phyloP scores from a whole-genome alignment of 2,888 invertebrate genomes.

The Cephus pulcher region DNA sequence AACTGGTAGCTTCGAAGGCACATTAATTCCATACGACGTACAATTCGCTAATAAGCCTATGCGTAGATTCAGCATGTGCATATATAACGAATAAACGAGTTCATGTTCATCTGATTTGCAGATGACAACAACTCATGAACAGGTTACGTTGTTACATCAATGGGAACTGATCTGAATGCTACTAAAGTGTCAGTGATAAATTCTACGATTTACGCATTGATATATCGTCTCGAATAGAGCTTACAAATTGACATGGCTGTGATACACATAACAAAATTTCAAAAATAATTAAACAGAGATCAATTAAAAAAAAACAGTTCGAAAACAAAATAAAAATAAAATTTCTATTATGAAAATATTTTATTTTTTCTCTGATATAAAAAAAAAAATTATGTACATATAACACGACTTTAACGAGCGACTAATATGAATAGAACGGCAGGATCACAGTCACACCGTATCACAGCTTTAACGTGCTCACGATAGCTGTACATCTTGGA shows the following conservation, averaged over 20 bases:
- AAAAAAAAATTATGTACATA: background rate
- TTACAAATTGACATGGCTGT: no score
- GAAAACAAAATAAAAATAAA: background rate
- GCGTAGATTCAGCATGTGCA: conserved; percentile 12
- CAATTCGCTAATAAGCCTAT: background rate
- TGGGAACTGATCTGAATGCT: background rate
- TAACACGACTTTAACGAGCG: background rate
- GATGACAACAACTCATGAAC: no score
- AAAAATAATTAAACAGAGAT: no score
- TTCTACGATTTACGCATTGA: background rate
- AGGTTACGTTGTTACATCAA: background rate
- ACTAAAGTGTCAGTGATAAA: background rate
- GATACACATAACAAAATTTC: no score
- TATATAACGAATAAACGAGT: background rate
- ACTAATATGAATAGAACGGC: background rate
- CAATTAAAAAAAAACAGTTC: no score
- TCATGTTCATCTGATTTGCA: no score
- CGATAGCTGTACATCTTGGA: background rate
- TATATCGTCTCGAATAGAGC: no score
- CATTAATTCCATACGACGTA: background rate
- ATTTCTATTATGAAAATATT: background rate
- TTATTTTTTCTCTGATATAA: background rate
- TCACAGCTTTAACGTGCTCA: background rate
- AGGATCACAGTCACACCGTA: background rate
- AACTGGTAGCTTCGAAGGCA: background rate